Percentiles rank a stretch among this genome's conserved stretches.
These are phyloP conservation scores for Neoitamus cyanurus DNA, from an alignment of 2,888 invertebrate species.

Conservation along the genomic window DNA sequence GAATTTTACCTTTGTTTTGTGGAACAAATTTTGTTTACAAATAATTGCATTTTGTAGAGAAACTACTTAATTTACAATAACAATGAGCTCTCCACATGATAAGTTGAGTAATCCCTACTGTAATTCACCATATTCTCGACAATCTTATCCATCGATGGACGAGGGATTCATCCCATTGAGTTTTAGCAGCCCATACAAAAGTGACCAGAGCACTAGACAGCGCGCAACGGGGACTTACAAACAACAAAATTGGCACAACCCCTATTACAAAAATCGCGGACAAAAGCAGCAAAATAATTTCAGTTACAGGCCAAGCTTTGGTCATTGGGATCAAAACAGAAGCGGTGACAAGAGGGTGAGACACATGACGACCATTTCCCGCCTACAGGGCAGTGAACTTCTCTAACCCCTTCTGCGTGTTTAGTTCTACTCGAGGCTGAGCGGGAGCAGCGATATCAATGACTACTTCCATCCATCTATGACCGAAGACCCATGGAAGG, in stretches of 20 bases:
- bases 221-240: not conserved
- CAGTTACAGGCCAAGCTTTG: not conserved
- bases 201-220: not conserved
- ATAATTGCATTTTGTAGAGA: not conserved
- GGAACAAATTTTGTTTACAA: constrained; percentile 9
- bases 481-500: constrained; percentile 64
- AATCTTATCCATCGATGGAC: constrained; percentile 62
- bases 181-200: constrained; percentile 55
- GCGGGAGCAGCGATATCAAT: not conserved
- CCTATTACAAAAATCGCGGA: not conserved
- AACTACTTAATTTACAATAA: not conserved
- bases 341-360: not conserved
- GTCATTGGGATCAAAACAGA: not conserved
- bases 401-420: not conserved
- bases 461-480: constrained; percentile 61
- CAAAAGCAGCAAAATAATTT: not conserved
- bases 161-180: constrained; percentile 59
- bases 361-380: not conserved
- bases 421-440: not conserved
- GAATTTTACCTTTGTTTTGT: not conserved
- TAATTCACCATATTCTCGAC: not conserved
- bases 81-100: not conserved
- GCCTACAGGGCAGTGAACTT: not conserved
- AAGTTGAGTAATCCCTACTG: not conserved
- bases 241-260: not conserved